These are phyloP conservation scores for Parauchenoglanis ngamensis DNA, from an alignment of 2,797 vertebrate genomes.

Conservation along the genomic window DNA sequence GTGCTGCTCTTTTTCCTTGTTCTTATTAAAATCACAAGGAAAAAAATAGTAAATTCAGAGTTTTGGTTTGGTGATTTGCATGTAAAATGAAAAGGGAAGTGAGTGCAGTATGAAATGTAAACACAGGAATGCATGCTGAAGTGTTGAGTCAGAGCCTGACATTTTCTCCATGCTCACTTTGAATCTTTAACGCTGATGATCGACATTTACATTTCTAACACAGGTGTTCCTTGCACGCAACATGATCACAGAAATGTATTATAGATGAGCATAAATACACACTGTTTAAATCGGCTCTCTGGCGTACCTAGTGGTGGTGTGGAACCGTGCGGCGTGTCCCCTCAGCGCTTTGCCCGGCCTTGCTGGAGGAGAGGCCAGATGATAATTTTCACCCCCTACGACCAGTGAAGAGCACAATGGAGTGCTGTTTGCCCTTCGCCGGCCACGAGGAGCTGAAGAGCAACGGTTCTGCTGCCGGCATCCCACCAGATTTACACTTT, in stretches of 20 bases:
- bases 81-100: neutral
- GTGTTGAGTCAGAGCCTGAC: neutral
- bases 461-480: conserved; percentile 66
- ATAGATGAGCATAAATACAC: neutral
- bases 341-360: conserved; percentile 63
- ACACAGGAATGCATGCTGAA: neutral
- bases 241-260: neutral
- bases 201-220: neutral
- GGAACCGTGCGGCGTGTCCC: conserved; percentile 63
- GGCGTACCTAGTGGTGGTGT: conserved; percentile 65
- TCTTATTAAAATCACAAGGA: neutral
- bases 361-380: conserved; percentile 67
- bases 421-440: conserved; percentile 69
- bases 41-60: neutral
- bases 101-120: neutral
- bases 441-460: conserved; percentile 60
- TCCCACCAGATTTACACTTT: conserved; percentile 55
- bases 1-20: neutral
- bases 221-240: neutral
- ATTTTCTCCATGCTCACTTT: neutral
- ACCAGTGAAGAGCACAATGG: conserved; percentile 71
- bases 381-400: conserved; percentile 76
- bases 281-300: neutral
- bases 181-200: neutral
- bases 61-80: neutral